A percentile compares a stretch with the other conserved stretches of the same genome.
Evolutionary conservation across 1,140 invertebrate species (phyloP).

Genomic region (Thaumetopoea pityocampa): DNA sequence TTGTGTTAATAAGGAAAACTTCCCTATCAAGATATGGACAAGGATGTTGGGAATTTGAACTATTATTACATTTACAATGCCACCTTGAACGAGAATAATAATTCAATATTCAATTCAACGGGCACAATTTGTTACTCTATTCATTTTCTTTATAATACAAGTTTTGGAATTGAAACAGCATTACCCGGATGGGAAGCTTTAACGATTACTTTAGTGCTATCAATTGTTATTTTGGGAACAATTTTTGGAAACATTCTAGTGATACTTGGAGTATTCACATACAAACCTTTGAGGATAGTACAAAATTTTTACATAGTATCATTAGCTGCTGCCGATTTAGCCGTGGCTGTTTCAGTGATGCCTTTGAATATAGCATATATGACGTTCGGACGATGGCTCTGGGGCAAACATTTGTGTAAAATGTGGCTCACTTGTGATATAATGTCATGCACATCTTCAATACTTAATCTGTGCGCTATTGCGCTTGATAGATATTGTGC

Average conservation of each 20-base stretch:
- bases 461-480: conserved; percentile 88
- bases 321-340: conserved; percentile 93
- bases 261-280: conserved; percentile 94
- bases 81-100: not conserved
- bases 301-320: conserved; percentile 98
- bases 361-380: conserved; percentile 95
- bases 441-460: conserved; percentile 95
- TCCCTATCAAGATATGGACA: not conserved
- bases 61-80: conserved; percentile 8
- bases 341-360: conserved; percentile 95
- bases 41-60: conserved; percentile 3
- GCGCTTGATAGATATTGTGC: conserved; percentile 94
- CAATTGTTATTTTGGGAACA: conserved; percentile 87
- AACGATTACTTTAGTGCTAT: conserved; percentile 80
- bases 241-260: conserved; percentile 95
- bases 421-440: conserved; percentile 97
- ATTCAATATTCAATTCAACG: conserved; percentile 4
- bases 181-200: conserved; percentile 86
- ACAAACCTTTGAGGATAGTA: conserved; percentile 93
- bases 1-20: not conserved
- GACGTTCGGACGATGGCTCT: conserved; percentile 89
- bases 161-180: conserved; percentile 77
- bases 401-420: conserved; percentile 92
- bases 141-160: conserved; percentile 48
- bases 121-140: not conserved